phyloP scores from a whole-genome alignment of 2,888 invertebrate genomes.

The Phaedon cochleariae region DNA sequence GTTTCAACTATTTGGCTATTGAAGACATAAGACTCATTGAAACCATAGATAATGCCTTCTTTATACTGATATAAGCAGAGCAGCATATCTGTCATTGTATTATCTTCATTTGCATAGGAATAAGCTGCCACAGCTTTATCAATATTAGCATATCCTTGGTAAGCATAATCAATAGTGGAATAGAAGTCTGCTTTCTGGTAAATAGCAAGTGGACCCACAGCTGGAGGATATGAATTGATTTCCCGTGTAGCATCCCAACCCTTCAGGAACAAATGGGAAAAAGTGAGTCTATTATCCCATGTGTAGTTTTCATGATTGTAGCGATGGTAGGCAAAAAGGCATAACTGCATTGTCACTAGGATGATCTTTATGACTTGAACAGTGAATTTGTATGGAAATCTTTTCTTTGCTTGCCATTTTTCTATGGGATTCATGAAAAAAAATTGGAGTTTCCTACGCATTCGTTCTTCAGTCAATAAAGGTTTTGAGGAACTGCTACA shows the following conservation, averaged over 20 bases:
- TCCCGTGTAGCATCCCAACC: constrained; percentile 87
- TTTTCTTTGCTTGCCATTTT: constrained; percentile 92
- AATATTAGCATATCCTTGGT: constrained; percentile 77
- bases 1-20: constrained; percentile 76
- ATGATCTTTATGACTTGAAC: constrained; percentile 96
- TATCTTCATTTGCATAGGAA: constrained; percentile 80
- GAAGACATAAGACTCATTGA: constrained; percentile 90
- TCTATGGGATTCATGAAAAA: constrained; percentile 99
- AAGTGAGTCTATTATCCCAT: constrained; percentile 89
- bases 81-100: constrained; percentile 74
- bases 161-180: constrained; percentile 82
- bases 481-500: constrained; percentile 54
- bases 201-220: constrained; percentile 87
- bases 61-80: constrained; percentile 85
- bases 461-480: constrained; percentile 68
- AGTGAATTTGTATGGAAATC: constrained; percentile 95
- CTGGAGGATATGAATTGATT: constrained; percentile 92
- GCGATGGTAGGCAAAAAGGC: constrained; percentile 91
- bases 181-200: constrained; percentile 86
- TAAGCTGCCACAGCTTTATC: constrained; percentile 82
- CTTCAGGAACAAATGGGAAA: constrained; percentile 90
- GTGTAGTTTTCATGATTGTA: constrained; percentile 94
- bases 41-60: constrained; percentile 83
- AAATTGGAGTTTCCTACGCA: constrained; percentile 86
- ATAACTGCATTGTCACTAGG: constrained; percentile 92